Evolutionary conservation across 2,113 vertebrate species (phyloP), one percentile per base, ranked within the genome.

Genomic region (Scortum barcoo): DNA sequence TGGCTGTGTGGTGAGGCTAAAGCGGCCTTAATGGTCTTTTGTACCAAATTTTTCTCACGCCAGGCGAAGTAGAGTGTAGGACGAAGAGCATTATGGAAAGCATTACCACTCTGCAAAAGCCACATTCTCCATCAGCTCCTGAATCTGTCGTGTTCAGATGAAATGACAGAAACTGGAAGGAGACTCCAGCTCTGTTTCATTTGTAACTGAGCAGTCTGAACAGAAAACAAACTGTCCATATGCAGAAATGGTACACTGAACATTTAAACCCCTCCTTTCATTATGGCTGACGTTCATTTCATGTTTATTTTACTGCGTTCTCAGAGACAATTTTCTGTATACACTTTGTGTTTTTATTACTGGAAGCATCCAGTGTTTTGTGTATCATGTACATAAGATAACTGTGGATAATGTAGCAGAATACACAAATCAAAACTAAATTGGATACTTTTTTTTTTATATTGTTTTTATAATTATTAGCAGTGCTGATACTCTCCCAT

Each of bases 41-140:
- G 4, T 46, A 69, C 12, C 61, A 58, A 73, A 80, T 30, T 61
- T 81, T 77, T 72, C 30, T 42, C 58, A 19, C 65, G 50, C 40
- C 7, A 30, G 19, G 68, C 14, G 16, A 62, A 44, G n/a, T 10
- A 19, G 5, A 33, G 58, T 6, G 42, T 30, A 36, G 78, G 40
- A 38, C 11, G 12, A 50, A 60, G 53, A 67, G 24, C 30, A 12
- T 50, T 36, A 40, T 48, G 61, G 57, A 58, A 67, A 58, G 20
- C 11, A 5, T 24, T 17, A 7, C 33, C 12, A 26, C 38, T 14
- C 58, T 50, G n/a, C 60, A 24, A 19, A 72, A n/a, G n/a, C n/a
- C n/a, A n/a, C n/a, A n/a, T n/a, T n/a, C n/a, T n/a, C n/a, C n/a
- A n/a, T n/a, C n/a, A n/a, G n/a, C n/a, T n/a, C n/a, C n/a, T 36